Evolutionary conservation across 2,113 vertebrate genomes (phyloP), one percentile per base, ranked within the genome.

Genomic region (Sceloporus tristichus): DNA sequence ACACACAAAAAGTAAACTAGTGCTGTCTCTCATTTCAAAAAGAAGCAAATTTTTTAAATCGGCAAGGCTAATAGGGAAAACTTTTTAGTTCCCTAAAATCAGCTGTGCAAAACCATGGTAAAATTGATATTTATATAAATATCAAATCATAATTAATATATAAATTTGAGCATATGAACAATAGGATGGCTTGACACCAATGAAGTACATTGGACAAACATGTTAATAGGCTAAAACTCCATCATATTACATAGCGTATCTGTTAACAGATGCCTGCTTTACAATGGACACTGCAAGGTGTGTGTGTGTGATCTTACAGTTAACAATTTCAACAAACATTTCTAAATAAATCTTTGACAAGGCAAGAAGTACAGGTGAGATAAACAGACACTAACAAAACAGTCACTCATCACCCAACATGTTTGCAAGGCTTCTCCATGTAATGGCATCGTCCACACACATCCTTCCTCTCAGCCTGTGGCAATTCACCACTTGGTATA

Each of bases 91-190:
- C 94, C 94, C 93, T 93, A 82, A 89, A 87, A 88, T 85, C 77
- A 95, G 92, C 95, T 97, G 97, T 97, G 96, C 96, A 96, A 97
- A 97, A 97, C 95, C 88, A 92, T 92, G 94, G 92, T 95, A 95
- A 96, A 97, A 94, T 94, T 91, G 95, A 87, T 95, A 94, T 96
- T 96, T 94, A 94, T 95, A 96, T 95, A 96, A 96, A 96, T 95
- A 96, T 94, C 91, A 96, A 96, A 95, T 82, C 0, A 90, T 59
- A 95, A 86, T 92, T 94, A 89, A 85, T 93, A 93, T 89, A 93
- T 53, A 94, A 94, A 94, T 85, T 94, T 82, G 86, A 94, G 92
- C 91, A 93, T 77, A 92, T 87, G 80, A 94, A 88, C 83, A 94
- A 93, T 91, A 93, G 91, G 87, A 94, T 78, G 82, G 90, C 91